Evolutionary conservation across 35 echinoderm and acorn worm species (phyloP).

Genomic region (Stichopus chloronotus): DNA sequence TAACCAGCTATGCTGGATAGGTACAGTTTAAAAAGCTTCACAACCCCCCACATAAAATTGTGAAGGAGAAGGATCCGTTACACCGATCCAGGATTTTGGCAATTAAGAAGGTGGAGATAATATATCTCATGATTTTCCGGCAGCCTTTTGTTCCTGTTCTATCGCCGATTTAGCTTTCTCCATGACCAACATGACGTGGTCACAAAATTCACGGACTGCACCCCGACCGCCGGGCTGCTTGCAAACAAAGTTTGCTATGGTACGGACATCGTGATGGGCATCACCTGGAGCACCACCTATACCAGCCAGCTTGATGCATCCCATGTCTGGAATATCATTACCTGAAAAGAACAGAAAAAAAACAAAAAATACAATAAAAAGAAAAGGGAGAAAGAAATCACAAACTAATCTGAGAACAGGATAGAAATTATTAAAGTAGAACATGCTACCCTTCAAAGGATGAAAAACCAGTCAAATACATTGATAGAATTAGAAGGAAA

Average conservation of each 20-base stretch:
- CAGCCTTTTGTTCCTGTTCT: slow-evolving; percentile 47
- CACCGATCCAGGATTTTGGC: too few relatives aligned
- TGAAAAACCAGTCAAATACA: neutral
- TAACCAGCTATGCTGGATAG: too few relatives aligned
- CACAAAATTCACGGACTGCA: slow-evolving; percentile 89
- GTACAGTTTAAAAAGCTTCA: too few relatives aligned
- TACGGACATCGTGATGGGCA: slow-evolving; percentile 64
- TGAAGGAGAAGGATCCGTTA: too few relatives aligned
- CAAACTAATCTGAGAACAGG: neutral
- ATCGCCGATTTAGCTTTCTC: slow-evolving; percentile 79
- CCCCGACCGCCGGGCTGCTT: slow-evolving; percentile 72
- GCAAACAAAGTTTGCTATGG: slow-evolving; percentile 72
- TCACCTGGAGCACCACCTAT: slow-evolving; percentile 78
- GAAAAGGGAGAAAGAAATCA: neutral
- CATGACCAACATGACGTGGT: slow-evolving; percentile 79
- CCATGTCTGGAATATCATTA: slow-evolving; percentile 74
- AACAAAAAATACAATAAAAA: neutral
- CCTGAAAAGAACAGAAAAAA: slow-evolving; percentile 61
- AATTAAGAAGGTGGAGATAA: too few relatives aligned
- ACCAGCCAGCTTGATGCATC: slow-evolving; percentile 70
- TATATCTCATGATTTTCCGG: neutral
- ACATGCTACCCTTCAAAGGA: too few relatives aligned
- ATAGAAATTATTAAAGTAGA: neutral
- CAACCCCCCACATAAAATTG: too few relatives aligned
- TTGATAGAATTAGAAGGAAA: neutral